Conservation (phyloP, 2,888 invertebrate species). For the Zeuzera pyrina region DNA sequence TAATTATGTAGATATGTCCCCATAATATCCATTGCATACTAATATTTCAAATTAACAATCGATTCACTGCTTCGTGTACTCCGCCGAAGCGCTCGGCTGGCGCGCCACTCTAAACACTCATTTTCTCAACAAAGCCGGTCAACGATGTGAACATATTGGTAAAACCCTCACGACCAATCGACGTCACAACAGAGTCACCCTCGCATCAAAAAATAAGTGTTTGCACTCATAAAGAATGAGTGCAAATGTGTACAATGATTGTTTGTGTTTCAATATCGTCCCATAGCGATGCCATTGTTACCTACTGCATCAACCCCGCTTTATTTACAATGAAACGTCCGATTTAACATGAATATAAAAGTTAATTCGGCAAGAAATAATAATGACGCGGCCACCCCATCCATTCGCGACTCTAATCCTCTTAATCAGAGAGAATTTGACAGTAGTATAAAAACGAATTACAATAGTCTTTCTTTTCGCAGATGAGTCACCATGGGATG, state of each 20-base stretch:
- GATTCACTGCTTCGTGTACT: too few species aligned
- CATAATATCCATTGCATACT: too few species aligned
- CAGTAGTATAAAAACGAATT: conserved; percentile 61
- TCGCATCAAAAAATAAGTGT: conserved; percentile 58
- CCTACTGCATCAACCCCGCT: conserved; percentile 25
- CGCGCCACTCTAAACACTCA: conserved; percentile 51
- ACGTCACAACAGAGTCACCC: conserved; percentile 51
- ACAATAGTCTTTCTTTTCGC: conserved; percentile 63
- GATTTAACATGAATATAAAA: conserved; percentile 63
- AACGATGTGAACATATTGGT: conserved; percentile 63
- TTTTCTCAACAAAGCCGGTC: conserved; percentile 60
- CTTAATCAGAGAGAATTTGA: conserved; percentile 39
- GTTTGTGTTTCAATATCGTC: conserved; percentile 64
- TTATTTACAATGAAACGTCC: conserved; percentile 55
- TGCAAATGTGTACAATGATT: conserved; percentile 67
- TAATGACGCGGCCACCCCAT: conserved; percentile 33
- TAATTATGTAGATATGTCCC: too few species aligned
- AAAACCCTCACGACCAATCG: conserved; percentile 65
- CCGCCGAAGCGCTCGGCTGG: too few species aligned
- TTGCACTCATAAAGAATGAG: conserved; percentile 68
- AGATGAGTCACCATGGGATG: conserved; percentile 95
- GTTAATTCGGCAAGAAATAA: conserved; percentile 51
- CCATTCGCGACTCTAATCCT: conserved; percentile 33
- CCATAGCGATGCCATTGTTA: conserved; percentile 45
- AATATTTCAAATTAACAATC: too few species aligned